phyloP scores from a whole-genome alignment of 2,113 vertebrate species.

The Eudorcas thomsonii region DNA sequence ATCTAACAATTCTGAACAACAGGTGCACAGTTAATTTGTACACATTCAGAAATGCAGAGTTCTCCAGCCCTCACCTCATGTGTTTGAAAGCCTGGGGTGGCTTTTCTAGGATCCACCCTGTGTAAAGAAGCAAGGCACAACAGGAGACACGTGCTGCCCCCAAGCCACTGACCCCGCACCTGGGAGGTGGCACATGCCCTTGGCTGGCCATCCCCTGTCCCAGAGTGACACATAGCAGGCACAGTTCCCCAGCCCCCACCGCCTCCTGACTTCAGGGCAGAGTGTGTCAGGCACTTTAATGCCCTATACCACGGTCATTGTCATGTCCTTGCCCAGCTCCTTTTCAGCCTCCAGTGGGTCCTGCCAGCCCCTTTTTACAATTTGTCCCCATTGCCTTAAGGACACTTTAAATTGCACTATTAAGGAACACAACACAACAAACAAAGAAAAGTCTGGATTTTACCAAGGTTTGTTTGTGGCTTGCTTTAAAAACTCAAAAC shows the following conservation, averaged over 20 bases:
- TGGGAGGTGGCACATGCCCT: neutral
- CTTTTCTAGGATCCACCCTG: neutral
- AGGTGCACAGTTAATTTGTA: neutral
- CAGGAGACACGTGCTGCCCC: neutral
- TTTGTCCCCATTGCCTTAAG: neutral
- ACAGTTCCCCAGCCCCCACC: neutral
- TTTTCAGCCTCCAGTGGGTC: neutral
- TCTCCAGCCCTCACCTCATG: neutral
- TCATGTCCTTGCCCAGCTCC: neutral
- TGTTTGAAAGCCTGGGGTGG: neutral
- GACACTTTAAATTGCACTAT: neutral
- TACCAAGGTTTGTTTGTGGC: neutral
- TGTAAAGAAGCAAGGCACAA: neutral
- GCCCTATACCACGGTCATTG: neutral
- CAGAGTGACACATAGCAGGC: neutral
- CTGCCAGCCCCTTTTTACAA: neutral
- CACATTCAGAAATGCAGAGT: neutral
- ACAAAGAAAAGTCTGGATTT: neutral
- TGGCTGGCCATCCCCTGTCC: neutral
- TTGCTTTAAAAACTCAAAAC: slow-evolving; percentile 16
- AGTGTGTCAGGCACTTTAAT: neutral
- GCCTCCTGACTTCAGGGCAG: neutral
- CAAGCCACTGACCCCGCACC: neutral
- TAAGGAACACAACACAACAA: neutral
- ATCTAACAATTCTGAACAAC: neutral